These are phyloP conservation scores for Drosophila paulistorum DNA, from an alignment of 1,140 invertebrate genomes.

Conservation along the genomic window DNA sequence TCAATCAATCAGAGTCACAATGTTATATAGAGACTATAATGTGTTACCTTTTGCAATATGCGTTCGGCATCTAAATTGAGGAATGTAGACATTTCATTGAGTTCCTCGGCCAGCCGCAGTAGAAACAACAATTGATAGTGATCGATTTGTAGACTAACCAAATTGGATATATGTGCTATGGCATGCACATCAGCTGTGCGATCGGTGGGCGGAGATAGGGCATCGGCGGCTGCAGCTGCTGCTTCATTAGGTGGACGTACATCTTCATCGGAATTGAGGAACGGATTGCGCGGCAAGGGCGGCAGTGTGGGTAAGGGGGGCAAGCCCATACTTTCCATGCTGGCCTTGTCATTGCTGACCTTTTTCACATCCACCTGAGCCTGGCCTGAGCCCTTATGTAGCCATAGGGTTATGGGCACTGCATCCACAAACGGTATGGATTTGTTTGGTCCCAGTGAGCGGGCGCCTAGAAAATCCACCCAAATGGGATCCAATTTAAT, in stretches of 20 bases:
- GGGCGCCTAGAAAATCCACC: constrained; percentile 94
- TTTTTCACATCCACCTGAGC: constrained; percentile 53
- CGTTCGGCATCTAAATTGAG: constrained; percentile 90
- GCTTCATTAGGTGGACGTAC: constrained; percentile 39
- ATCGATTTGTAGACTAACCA: constrained; percentile 93
- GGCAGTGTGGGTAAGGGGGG: constrained; percentile 54
- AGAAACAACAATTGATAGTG: constrained; percentile 97
- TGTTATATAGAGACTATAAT: neutral
- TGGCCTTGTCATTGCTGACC: constrained; percentile 31
- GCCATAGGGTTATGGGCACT: constrained; percentile 93
- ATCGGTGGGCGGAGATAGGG: constrained; percentile 38
- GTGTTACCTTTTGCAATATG: constrained; percentile 84
- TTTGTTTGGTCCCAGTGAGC: constrained; percentile 88
- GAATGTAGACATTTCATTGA: constrained; percentile 91
- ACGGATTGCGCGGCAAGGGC: constrained; percentile 74
- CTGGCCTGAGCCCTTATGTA: constrained; percentile 81
- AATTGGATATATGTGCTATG: constrained; percentile 89
- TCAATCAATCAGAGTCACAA: neutral
- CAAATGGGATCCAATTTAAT: constrained; percentile 94
- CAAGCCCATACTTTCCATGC: constrained; percentile 66
- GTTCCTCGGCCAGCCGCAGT: constrained; percentile 91
- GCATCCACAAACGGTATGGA: constrained; percentile 95
- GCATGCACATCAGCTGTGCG: constrained; percentile 86
- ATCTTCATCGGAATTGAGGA: constrained; percentile 71
- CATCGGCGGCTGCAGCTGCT: neutral